Percentiles rank a stretch among this genome's conserved stretches.
Evolutionary conservation across 2,888 invertebrate genomes (phyloP).

Genomic region (Aplocera efformata): DNA sequence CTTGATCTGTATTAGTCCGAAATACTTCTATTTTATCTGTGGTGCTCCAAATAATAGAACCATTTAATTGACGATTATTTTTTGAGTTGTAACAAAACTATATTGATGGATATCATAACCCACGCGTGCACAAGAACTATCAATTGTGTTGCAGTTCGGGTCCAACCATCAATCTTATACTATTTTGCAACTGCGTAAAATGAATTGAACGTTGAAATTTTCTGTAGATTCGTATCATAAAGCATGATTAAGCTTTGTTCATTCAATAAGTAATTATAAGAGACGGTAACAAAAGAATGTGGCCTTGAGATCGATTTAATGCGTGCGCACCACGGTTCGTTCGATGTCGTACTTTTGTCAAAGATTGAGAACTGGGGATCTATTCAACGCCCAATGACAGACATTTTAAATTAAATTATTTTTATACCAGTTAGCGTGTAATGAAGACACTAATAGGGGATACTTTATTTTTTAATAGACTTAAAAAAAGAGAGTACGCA

Average conservation of each 20-base stretch:
- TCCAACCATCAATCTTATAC: constrained; percentile 6
- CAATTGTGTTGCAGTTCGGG: not conserved
- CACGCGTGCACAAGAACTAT: not conserved
- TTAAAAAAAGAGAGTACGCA: too few species aligned
- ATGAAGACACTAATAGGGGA: too few species aligned
- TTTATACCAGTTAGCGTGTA: too few species aligned
- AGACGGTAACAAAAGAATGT: constrained; percentile 37
- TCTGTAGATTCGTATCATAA: constrained; percentile 22
- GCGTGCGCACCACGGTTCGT: constrained; percentile 47
- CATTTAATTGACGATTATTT: constrained; percentile 10
- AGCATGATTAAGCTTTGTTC: constrained; percentile 28
- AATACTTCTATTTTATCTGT: not conserved
- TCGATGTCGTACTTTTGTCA: constrained; percentile 43
- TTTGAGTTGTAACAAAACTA: constrained; percentile 1
- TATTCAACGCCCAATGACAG: too few species aligned
- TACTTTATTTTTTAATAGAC: too few species aligned
- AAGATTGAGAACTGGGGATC: not conserved
- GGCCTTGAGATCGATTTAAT: constrained; percentile 46
- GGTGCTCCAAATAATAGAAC: constrained; percentile 2
- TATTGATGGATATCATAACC: not conserved
- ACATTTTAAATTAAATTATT: not conserved
- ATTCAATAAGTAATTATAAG: constrained; percentile 37
- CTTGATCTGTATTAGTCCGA: constrained; percentile 31
- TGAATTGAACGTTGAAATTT: constrained; percentile 32
- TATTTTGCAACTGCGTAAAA: constrained; percentile 24